Evolutionary conservation across 2,797 vertebrate species (phyloP).

Genomic region (Glossophaga mutica): DNA sequence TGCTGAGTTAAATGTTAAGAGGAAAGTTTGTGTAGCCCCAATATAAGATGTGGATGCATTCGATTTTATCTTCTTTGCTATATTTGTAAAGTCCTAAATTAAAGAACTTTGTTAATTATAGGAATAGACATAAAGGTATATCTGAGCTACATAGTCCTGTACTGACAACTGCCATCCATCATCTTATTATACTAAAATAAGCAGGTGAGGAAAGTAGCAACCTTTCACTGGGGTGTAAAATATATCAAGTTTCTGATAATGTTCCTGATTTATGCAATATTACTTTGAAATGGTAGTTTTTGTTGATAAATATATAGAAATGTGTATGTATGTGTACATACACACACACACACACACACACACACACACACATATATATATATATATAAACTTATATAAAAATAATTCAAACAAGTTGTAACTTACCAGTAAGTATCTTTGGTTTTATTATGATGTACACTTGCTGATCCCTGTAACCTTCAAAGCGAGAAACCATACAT

Average conservation of each 20-base stretch:
- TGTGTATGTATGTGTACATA: neutral
- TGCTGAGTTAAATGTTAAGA: neutral
- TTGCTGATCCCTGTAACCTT: neutral
- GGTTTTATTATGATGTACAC: neutral
- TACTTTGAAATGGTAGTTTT: neutral
- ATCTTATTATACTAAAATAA: neutral
- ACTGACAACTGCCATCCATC: neutral
- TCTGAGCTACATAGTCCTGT: neutral
- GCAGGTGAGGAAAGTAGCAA: neutral
- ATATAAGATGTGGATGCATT: neutral
- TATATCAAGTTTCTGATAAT: neutral
- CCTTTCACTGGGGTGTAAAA: neutral
- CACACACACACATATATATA: too few species aligned
- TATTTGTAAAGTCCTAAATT: neutral
- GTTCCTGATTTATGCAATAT: neutral
- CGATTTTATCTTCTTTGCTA: neutral
- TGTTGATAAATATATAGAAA: neutral
- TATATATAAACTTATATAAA: neutral
- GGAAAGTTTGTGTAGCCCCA: neutral
- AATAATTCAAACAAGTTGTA: neutral
- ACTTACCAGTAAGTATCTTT: neutral
- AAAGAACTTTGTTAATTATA: neutral
- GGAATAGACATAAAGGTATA: neutral
- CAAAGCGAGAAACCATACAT: neutral
- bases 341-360: too few species aligned